Evolutionary conservation across 2,113 vertebrate genomes (phyloP).

Genomic region (Brienomyrus brachyistius): DNA sequence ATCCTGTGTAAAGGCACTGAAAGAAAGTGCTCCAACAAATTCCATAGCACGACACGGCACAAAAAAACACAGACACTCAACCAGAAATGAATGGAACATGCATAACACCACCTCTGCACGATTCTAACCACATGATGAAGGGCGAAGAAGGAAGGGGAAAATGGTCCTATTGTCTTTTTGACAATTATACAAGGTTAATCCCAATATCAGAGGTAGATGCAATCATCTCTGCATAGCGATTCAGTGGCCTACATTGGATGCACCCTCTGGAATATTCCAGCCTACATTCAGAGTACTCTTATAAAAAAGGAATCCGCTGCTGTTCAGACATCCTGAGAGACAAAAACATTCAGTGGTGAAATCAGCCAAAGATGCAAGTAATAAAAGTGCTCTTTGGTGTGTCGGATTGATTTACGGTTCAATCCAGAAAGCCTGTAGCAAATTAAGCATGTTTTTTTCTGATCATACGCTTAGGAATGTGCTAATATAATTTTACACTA

Average conservation of each 20-base stretch:
- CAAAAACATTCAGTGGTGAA: slow-evolving; percentile 9
- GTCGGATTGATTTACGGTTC: neutral
- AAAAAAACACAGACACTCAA: neutral
- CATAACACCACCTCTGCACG: neutral
- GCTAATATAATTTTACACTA: neutral
- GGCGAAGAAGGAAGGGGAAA: neutral
- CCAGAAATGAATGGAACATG: neutral
- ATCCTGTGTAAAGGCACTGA: neutral
- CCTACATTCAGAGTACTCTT: slow-evolving; percentile 30
- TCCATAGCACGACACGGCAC: neutral
- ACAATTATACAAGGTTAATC: slow-evolving; percentile 19
- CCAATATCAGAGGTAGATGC: slow-evolving; percentile 32
- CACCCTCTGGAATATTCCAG: slow-evolving; percentile 38
- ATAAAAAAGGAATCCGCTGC: slow-evolving; percentile 22
- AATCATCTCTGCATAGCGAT: slow-evolving; percentile 34
- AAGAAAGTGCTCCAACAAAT: neutral
- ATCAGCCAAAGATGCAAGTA: slow-evolving; percentile 10
- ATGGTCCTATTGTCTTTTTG: neutral
- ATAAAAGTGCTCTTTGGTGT: neutral
- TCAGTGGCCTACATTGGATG: slow-evolving; percentile 38
- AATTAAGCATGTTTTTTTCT: neutral
- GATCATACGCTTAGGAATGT: neutral
- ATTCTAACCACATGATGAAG: neutral
- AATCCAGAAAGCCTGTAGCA: neutral
- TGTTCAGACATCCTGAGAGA: slow-evolving; percentile 5